A percentile compares a stretch with the other conserved stretches of the same genome.
Evolutionary conservation across 1,140 invertebrate species (phyloP).

Genomic region (Hydropsyche tenuis): DNA sequence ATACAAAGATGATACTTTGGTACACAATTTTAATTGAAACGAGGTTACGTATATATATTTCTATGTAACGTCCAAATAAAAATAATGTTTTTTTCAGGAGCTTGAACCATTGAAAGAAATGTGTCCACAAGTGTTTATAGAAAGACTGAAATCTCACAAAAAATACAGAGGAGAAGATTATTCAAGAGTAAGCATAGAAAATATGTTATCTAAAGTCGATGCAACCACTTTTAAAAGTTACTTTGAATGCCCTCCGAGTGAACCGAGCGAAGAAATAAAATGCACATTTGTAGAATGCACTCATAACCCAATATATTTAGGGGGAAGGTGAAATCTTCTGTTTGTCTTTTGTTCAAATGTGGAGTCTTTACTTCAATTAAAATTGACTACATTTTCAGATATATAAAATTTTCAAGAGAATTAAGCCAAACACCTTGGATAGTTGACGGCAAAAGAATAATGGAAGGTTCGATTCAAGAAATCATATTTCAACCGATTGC

Average conservation of each 20-base stretch:
- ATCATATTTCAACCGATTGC: conserved; percentile 74
- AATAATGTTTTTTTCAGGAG: conserved; percentile 52
- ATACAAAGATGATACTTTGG: conserved; percentile 56
- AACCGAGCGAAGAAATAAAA: conserved; percentile 34
- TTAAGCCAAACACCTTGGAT: conserved; percentile 96
- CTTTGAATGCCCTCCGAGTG: conserved; percentile 41
- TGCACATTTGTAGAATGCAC: conserved; percentile 52
- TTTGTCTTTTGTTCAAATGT: background rate
- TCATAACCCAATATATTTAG: conserved; percentile 54
- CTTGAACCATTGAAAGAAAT: conserved; percentile 56
- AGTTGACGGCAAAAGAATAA: conserved; percentile 79
- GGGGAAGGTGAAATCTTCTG: conserved; percentile 52
- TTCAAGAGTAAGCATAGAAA: conserved; percentile 55
- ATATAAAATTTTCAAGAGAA: conserved; percentile 86
- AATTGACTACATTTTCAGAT: conserved; percentile 57
- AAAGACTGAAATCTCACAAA: conserved; percentile 51
- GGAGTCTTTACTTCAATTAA: background rate
- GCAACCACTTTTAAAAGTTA: conserved; percentile 5
- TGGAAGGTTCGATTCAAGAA: conserved; percentile 90
- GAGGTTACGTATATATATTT: background rate
- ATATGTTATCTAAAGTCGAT: conserved; percentile 50
- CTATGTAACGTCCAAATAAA: background rate
- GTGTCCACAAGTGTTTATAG: conserved; percentile 52
- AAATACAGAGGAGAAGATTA: conserved; percentile 55
- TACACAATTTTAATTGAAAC: conserved; percentile 45